These are phyloP conservation scores for Drosophila willistoni DNA, from an alignment of 1,140 invertebrate genomes.

Conservation along the genomic window DNA sequence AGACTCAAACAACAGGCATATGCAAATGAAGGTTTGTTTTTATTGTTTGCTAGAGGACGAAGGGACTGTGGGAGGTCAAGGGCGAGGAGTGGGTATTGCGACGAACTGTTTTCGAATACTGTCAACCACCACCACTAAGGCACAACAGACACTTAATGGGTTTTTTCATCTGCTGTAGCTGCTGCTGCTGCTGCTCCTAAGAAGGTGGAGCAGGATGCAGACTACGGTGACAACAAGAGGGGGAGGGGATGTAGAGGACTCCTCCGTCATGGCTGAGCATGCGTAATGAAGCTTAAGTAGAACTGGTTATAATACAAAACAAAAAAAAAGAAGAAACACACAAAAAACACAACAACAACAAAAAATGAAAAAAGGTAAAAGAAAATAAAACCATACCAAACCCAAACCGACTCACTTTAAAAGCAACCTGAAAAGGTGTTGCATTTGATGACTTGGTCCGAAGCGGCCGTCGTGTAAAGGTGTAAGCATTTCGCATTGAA, in stretches of 20 bases:
- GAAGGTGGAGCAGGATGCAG: slow-evolving; percentile 22
- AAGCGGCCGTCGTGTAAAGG: not conserved
- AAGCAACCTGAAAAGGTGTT: slow-evolving; percentile 19
- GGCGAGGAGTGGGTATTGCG: slow-evolving; percentile 6
- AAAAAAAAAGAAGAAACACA: slow-evolving; percentile 7
- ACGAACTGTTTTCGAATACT: slow-evolving; percentile 71
- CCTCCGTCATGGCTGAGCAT: slow-evolving; percentile 76
- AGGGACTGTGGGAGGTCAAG: slow-evolving; percentile 13
- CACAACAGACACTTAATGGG: slow-evolving; percentile 72
- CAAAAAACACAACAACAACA: slow-evolving; percentile 14
- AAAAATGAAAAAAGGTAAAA: slow-evolving; percentile 28
- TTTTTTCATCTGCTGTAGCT: slow-evolving; percentile 59
- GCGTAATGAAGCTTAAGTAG: slow-evolving; percentile 80
- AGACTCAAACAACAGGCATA: slow-evolving; percentile 53
- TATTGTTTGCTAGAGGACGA: slow-evolving; percentile 54
- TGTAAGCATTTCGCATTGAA: slow-evolving; percentile 11
- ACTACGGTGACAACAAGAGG: slow-evolving; percentile 33
- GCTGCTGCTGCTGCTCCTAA: slow-evolving; percentile 53
- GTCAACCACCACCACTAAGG: slow-evolving; percentile 50
- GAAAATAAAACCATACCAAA: slow-evolving; percentile 11
- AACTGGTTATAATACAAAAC: slow-evolving; percentile 73
- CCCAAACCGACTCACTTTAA: slow-evolving; percentile 30
- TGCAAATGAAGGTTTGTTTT: slow-evolving; percentile 75
- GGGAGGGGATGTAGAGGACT: slow-evolving; percentile 32
- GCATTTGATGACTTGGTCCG: slow-evolving; percentile 3